Conservation (phyloP, 1,140 invertebrate genomes). For the Aphelenchoides besseyi region DNA sequence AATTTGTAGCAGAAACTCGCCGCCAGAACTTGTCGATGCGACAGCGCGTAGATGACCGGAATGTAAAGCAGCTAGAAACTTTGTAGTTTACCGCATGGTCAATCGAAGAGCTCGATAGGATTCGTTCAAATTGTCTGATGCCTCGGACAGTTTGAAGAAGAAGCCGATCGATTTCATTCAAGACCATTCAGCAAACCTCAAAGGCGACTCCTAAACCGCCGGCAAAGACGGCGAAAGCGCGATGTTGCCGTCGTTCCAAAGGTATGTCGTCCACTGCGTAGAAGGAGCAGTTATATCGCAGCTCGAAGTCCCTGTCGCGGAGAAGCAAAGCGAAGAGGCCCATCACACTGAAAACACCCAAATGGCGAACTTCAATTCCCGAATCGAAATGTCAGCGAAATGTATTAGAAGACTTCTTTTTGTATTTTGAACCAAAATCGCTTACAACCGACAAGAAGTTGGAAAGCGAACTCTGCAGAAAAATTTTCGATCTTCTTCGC, state of each 20-base stretch:
- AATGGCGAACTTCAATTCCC: too few relatives aligned
- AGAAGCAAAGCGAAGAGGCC: not conserved
- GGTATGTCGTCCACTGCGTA: not conserved
- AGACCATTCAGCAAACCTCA: not conserved
- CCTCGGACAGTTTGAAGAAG: too few relatives aligned
- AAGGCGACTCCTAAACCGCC: not conserved
- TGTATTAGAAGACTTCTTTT: too few relatives aligned
- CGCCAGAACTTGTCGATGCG: not conserved
- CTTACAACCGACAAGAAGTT: too few relatives aligned
- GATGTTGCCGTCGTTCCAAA: conserved; percentile 1
- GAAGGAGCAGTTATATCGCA: conserved; percentile 1
- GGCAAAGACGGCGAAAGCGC: not conserved
- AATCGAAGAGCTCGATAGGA: too few relatives aligned
- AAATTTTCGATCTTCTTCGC: too few relatives aligned
- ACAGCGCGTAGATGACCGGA: not conserved
- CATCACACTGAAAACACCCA: too few relatives aligned
- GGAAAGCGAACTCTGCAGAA: too few relatives aligned
- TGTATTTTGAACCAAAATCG: too few relatives aligned
- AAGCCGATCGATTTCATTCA: too few relatives aligned
- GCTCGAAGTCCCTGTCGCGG: not conserved
- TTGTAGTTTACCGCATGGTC: not conserved
- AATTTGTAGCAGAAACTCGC: conserved; percentile 14
- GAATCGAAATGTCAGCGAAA: too few relatives aligned
- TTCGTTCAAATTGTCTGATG: too few relatives aligned
- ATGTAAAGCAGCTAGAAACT: not conserved